phyloP scores from a whole-genome alignment of 2,888 invertebrate genomes.

The Clistopyga incitator region DNA sequence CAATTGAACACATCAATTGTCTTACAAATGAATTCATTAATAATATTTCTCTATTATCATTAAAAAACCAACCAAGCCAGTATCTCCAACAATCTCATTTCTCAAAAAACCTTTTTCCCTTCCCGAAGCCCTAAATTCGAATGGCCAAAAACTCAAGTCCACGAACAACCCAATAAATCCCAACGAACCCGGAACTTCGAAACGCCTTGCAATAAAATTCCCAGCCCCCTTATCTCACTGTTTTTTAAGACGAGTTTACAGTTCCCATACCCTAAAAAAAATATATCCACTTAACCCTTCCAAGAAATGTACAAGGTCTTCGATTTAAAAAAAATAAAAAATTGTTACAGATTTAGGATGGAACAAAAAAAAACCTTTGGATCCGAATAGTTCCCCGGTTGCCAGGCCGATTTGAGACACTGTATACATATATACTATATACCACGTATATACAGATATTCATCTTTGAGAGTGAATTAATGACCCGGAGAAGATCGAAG shows the following conservation, averaged over 20 bases:
- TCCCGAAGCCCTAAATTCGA: too few relatives aligned
- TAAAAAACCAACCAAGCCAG: too few relatives aligned
- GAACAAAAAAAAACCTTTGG: not conserved
- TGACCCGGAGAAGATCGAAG: not conserved
- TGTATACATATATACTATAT: not conserved
- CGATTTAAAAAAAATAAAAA: slow-evolving; percentile 2
- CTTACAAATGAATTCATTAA: too few relatives aligned
- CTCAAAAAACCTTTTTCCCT: too few relatives aligned
- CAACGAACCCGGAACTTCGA: not conserved
- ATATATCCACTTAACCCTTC: slow-evolving; percentile 19
- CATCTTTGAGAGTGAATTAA: slow-evolving; percentile 26
- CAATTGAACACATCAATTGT: too few relatives aligned
- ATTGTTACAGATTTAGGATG: slow-evolving; percentile 3
- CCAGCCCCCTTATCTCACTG: not conserved
- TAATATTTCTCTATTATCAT: too few relatives aligned
- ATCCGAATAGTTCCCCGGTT: not conserved
- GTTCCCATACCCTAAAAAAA: not conserved
- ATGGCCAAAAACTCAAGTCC: too few relatives aligned
- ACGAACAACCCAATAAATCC: too few relatives aligned
- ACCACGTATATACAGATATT: not conserved
- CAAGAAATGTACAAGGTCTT: not conserved
- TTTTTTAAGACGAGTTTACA: not conserved
- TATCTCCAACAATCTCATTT: too few relatives aligned
- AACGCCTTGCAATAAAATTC: not conserved
- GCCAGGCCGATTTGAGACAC: slow-evolving; percentile 24